Evolutionary conservation across 2,797 vertebrate species (phyloP).

Genomic region (Salarias fasciatus): DNA sequence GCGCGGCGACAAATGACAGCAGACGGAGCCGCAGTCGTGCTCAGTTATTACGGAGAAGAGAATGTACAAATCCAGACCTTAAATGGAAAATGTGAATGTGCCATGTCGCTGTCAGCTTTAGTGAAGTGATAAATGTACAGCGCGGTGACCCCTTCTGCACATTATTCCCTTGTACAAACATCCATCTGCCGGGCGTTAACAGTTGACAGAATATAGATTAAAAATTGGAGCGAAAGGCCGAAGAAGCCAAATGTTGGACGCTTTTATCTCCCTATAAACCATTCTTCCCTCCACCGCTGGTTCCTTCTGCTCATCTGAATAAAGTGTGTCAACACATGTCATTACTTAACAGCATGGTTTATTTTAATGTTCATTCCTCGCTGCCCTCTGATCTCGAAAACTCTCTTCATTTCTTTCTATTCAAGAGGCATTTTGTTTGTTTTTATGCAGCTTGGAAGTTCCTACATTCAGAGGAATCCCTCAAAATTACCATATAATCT

Average conservation of each 20-base stretch:
- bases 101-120: slow-evolving; percentile 57
- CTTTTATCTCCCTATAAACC: slow-evolving; percentile 2
- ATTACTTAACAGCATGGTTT: too few species aligned
- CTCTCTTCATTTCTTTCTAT: too few species aligned
- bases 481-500: too few species aligned
- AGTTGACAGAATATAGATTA: slow-evolving; percentile 43
- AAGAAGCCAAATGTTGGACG: slow-evolving; percentile 7
- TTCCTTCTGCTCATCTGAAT: background rate
- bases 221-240: slow-evolving; percentile 11
- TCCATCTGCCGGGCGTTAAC: slow-evolving; percentile 46
- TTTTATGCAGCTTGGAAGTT: too few species aligned
- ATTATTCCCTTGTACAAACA: slow-evolving; percentile 49
- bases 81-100: slow-evolving; percentile 44
- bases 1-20: too few species aligned
- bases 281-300: background rate
- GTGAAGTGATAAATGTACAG: slow-evolving; percentile 58
- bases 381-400: too few species aligned
- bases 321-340: too few species aligned
- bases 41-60: background rate
- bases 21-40: too few species aligned
- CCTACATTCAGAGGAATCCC: too few species aligned
- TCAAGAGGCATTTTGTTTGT: too few species aligned
- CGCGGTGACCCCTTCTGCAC: slow-evolving; percentile 59
- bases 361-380: too few species aligned
- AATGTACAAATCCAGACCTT: slow-evolving; percentile 19